Conservation (phyloP, 1,140 invertebrate genomes). For the Battus philenor region DNA sequence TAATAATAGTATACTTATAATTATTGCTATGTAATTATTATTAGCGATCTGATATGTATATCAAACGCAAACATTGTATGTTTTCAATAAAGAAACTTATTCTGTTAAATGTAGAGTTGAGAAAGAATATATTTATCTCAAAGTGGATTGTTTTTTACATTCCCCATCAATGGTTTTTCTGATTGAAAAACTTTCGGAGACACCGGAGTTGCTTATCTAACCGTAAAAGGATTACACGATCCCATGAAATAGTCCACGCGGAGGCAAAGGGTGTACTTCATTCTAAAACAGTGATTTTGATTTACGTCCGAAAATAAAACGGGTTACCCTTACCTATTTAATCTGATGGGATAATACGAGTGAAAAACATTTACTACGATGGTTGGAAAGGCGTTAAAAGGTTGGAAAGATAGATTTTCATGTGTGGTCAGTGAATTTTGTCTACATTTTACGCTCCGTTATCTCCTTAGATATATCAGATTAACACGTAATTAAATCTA, state of each 20-base stretch:
- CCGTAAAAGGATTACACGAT: conserved; percentile 12
- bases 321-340: not conserved
- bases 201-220: conserved; percentile 9
- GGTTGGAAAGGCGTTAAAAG: too few species aligned
- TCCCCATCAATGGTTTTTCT: conserved; percentile 8
- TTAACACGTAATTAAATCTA: too few species aligned
- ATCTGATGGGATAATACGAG: too few species aligned
- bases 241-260: not conserved
- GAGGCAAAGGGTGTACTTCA: not conserved
- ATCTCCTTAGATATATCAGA: too few species aligned
- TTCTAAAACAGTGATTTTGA: conserved; percentile 11
- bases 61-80: too few species aligned
- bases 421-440: too few species aligned
- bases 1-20: too few species aligned
- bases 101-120: conserved; percentile 11
- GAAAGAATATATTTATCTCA: conserved; percentile 10
- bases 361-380: too few species aligned
- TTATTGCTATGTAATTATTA: too few species aligned
- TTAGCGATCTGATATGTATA: too few species aligned
- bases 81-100: conserved; percentile 13
- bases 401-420: too few species aligned
- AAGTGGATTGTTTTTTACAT: conserved; percentile 16
- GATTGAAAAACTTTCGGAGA: conserved; percentile 15
- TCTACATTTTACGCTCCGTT: too few species aligned
- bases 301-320: conserved; percentile 9